Evolutionary conservation across 2,113 vertebrate species (phyloP).

Genomic region (Pungitius pungitius): DNA sequence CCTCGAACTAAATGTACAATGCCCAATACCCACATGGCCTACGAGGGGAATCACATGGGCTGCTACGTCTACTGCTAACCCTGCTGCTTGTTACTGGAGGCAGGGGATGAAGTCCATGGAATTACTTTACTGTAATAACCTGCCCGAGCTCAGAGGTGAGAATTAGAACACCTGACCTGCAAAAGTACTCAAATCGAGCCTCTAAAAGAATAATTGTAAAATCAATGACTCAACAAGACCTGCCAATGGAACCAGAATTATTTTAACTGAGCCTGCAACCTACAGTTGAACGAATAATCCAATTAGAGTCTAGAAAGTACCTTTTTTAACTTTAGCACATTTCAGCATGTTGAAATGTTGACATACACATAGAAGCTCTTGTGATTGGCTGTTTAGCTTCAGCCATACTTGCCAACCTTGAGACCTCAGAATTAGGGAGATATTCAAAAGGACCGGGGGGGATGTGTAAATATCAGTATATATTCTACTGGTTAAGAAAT

Average conservation of each 20-base stretch:
- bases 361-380: too few relatives aligned
- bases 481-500: too few relatives aligned
- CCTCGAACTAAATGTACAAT: conserved; percentile 2
- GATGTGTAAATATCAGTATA: too few relatives aligned
- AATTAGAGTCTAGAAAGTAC: too few relatives aligned
- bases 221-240: background rate
- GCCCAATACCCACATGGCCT: background rate
- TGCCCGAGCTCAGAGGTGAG: background rate
- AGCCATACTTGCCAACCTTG: too few relatives aligned
- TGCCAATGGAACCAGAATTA: background rate
- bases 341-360: too few relatives aligned
- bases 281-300: too few relatives aligned
- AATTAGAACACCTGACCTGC: background rate
- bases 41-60: background rate
- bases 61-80: background rate
- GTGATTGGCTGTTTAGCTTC: background rate
- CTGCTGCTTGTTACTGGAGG: background rate
- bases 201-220: background rate
- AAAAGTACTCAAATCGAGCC: background rate
- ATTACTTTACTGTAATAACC: background rate
- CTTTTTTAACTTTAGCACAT: too few relatives aligned
- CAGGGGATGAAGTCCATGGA: background rate
- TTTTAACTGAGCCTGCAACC: background rate
- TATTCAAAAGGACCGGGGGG: too few relatives aligned
- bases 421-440: too few relatives aligned